Evolutionary conservation across 2,113 vertebrate species (phyloP).

Genomic region (Laticauda laticaudata): DNA sequence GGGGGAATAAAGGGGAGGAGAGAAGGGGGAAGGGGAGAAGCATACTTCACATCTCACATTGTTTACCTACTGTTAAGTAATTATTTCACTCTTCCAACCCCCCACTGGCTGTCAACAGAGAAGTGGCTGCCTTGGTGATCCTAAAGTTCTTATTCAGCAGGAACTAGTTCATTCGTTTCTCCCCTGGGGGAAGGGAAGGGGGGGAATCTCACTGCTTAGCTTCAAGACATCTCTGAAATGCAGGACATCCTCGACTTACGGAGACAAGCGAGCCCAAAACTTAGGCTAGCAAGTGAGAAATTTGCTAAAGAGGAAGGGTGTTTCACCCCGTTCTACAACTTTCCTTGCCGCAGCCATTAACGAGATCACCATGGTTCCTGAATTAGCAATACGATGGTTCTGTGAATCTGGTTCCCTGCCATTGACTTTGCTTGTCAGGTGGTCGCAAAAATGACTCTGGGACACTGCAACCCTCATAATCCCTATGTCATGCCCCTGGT

Average conservation of each 20-base stretch:
- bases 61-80: slow-evolving; percentile 85
- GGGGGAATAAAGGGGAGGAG: background rate
- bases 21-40: slow-evolving; percentile 42
- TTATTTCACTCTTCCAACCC: slow-evolving; percentile 78
- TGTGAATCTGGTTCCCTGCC: background rate
- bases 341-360: background rate
- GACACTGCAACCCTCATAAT: too few relatives aligned
- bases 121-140: slow-evolving; percentile 78
- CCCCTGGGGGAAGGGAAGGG: slow-evolving; percentile 38
- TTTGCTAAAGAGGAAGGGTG: background rate
- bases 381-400: background rate
- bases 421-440: background rate
- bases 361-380: background rate
- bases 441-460: background rate
- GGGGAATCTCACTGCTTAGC: slow-evolving; percentile 67
- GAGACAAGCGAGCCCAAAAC: background rate
- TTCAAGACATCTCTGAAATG: slow-evolving; percentile 75
- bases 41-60: slow-evolving; percentile 74
- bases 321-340: background rate
- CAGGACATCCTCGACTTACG: background rate
- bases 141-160: slow-evolving; percentile 81
- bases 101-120: slow-evolving; percentile 72
- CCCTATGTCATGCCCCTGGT: too few relatives aligned
- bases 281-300: background rate
- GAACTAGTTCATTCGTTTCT: slow-evolving; percentile 66